These are phyloP conservation scores for Protosalanx chinensis DNA, from an alignment of 2,797 vertebrate genomes.

Conservation along the genomic window DNA sequence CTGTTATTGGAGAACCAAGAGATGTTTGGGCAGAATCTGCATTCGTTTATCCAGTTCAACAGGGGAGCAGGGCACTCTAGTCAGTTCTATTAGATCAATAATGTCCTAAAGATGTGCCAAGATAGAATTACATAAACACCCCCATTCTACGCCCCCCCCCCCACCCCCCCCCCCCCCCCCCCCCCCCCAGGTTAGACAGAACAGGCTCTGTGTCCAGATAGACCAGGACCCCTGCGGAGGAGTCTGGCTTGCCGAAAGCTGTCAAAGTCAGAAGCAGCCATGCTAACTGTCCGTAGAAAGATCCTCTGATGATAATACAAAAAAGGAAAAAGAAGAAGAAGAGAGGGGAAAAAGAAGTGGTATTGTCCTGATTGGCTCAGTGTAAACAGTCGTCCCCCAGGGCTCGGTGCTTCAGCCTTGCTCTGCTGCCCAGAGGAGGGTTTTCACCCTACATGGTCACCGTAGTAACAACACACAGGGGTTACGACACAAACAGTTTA, in stretches of 20 bases:
- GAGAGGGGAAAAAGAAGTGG: conserved; percentile 29
- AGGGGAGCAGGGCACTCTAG: conserved; percentile 59
- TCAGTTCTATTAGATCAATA: conserved; percentile 77
- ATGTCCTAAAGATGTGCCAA: conserved; percentile 69
- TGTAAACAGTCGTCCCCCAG: conserved; percentile 64
- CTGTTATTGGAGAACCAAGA: conserved; percentile 2
- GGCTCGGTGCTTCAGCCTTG: conserved; percentile 42
- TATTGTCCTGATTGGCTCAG: conserved; percentile 66
- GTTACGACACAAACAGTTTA: conserved; percentile 66
- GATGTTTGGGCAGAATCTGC: conserved; percentile 56
- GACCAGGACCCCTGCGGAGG: conserved; percentile 70
- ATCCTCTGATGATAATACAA: conserved; percentile 58
- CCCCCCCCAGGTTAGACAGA: conserved; percentile 46
- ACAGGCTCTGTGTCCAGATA: conserved; percentile 61
- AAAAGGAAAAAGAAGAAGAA: conserved; percentile 15
- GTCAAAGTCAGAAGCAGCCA: conserved; percentile 58
- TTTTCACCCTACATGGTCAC: conserved; percentile 73
- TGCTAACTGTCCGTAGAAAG: conserved; percentile 50
- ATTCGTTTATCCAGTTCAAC: conserved; percentile 72
- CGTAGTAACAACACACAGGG: conserved; percentile 65
- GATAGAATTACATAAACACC: conserved; percentile 82
- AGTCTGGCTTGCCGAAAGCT: conserved; percentile 70
- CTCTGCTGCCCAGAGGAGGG: conserved; percentile 53
- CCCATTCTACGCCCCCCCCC: conserved; percentile 55
- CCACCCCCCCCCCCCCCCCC: not conserved